phyloP scores from a whole-genome alignment of 1,140 invertebrate species.

The Drosophila kurseongensis region DNA sequence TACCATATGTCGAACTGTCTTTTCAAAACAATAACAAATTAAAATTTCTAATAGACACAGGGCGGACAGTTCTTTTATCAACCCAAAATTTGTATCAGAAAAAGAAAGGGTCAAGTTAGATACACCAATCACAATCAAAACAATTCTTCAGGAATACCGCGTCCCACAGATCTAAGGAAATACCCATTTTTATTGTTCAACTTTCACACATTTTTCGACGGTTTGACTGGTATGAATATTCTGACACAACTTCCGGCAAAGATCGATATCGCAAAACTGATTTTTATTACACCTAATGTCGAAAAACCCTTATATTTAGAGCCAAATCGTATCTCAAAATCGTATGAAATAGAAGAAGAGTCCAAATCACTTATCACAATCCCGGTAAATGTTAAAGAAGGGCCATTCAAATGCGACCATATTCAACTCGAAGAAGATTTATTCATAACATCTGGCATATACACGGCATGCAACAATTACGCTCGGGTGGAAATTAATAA shows the following conservation, averaged over 20 bases:
- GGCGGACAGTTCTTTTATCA: neutral
- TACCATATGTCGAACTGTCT: neutral
- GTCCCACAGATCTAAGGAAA: constrained; percentile 1
- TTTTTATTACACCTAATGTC: neutral
- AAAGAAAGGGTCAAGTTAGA: neutral
- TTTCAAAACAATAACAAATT: neutral
- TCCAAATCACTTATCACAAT: neutral
- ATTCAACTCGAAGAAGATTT: neutral
- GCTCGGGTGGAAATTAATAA: constrained; percentile 4
- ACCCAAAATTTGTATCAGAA: neutral
- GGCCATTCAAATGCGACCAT: neutral
- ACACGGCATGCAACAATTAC: too few species aligned
- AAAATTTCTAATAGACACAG: neutral
- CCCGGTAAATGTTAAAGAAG: neutral
- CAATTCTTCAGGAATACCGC: too few species aligned
- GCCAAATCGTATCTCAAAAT: neutral
- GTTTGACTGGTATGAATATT: constrained; percentile 7
- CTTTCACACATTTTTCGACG: constrained; percentile 5
- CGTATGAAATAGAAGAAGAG: neutral
- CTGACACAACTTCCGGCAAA: constrained; percentile 1
- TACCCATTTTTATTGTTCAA: constrained; percentile 6
- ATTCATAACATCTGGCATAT: neutral
- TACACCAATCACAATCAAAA: neutral
- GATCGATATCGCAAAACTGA: neutral
- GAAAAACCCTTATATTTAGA: neutral